phyloP scores from a whole-genome alignment of 2,888 invertebrate genomes.

The Stenodera caucasica region DNA sequence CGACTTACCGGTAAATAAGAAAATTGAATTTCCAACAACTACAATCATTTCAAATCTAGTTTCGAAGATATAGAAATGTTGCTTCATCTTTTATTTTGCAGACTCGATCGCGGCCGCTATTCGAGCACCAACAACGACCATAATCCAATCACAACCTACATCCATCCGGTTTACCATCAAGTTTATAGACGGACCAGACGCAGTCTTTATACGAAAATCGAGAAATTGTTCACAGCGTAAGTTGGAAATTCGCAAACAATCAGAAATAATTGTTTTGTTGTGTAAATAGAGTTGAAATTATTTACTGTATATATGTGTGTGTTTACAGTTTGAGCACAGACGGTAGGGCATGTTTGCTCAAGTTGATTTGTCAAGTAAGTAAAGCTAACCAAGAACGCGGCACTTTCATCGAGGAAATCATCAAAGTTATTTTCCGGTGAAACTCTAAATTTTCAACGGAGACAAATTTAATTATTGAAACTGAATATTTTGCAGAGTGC shows the following conservation, averaged over 20 bases:
- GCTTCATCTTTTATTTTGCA: not conserved
- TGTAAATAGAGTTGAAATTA: not conserved
- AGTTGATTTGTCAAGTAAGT: constrained; percentile 66
- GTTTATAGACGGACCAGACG: constrained; percentile 66
- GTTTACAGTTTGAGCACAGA: constrained; percentile 51
- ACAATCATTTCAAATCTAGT: too few relatives aligned
- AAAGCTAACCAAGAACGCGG: constrained; percentile 58
- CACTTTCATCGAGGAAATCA: constrained; percentile 66
- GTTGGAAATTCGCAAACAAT: too few relatives aligned
- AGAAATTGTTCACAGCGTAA: constrained; percentile 65
- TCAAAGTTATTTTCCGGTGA: constrained; percentile 69
- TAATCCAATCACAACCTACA: constrained; percentile 26
- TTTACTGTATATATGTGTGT: constrained; percentile 2
- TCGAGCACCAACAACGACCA: not conserved
- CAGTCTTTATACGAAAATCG: constrained; percentile 65
- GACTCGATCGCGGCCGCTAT: not conserved
- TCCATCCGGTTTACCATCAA: constrained; percentile 41
- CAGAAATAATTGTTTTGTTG: constrained; percentile 35
- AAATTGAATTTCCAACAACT: not conserved
- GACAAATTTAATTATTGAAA: not conserved
- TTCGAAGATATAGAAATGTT: too few relatives aligned
- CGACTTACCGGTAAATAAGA: not conserved
- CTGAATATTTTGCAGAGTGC: constrained; percentile 55
- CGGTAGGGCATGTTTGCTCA: constrained; percentile 67
- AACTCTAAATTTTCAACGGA: constrained; percentile 38